Evolutionary conservation across 2,797 vertebrate species (phyloP).

Genomic region (Microctenopoma lineatum): DNA sequence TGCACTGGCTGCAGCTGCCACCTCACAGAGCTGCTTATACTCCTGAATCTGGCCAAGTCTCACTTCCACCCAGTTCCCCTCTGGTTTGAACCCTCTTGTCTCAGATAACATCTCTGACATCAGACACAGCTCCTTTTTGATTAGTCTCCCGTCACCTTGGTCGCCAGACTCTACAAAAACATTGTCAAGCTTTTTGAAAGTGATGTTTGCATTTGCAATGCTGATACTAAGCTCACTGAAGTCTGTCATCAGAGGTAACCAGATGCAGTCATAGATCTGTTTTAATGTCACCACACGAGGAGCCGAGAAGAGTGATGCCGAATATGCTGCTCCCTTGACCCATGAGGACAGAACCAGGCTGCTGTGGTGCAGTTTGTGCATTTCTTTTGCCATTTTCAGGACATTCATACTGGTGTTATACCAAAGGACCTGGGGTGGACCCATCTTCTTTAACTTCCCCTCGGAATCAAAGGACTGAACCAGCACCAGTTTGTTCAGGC

Average conservation of each 20-base stretch:
- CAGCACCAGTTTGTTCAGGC: conserved; percentile 68
- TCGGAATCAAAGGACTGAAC: conserved; percentile 57
- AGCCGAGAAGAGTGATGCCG: neutral
- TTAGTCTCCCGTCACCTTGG: conserved; percentile 58
- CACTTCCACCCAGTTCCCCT: conserved; percentile 52
- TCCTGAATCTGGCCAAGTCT: conserved; percentile 72
- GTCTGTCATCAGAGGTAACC: conserved; percentile 58
- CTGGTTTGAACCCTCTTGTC: neutral
- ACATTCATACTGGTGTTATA: conserved; percentile 45
- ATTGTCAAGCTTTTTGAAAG: conserved; percentile 70
- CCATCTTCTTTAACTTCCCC: conserved; percentile 1
- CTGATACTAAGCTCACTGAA: conserved; percentile 47
- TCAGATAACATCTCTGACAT: conserved; percentile 56
- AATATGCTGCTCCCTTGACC: conserved; percentile 46
- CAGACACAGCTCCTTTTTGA: conserved; percentile 73
- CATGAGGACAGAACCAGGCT: conserved; percentile 75
- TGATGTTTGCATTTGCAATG: conserved; percentile 58
- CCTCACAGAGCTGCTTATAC: conserved; percentile 71
- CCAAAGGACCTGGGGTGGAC: conserved; percentile 61
- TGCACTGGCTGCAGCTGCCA: conserved; percentile 67
- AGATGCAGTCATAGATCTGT: conserved; percentile 65
- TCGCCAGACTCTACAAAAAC: conserved; percentile 66
- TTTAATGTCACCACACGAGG: conserved; percentile 39
- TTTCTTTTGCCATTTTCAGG: conserved; percentile 69
- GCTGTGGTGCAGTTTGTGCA: conserved; percentile 72